Evolutionary conservation across 1,140 invertebrate species (phyloP), one percentile per base, ranked within the genome.

Genomic region (Daktulosphaira vitifoliae): DNA sequence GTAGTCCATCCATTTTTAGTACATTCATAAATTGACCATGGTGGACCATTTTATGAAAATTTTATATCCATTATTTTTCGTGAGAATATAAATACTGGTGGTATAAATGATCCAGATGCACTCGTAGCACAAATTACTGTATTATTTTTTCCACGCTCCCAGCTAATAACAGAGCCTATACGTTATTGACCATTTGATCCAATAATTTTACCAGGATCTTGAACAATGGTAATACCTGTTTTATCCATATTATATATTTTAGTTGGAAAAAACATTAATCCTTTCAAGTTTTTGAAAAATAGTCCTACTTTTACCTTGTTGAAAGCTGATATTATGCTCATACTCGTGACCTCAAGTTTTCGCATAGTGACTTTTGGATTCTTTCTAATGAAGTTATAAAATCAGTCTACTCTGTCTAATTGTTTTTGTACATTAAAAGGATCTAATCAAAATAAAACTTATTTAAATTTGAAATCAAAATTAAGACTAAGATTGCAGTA

Each of bases 91-190:
- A 51, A 33, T n/a, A 51, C 29, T 16, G 49, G 49, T 0, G 25
- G 49, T 26, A 51, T 16, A 51, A 26, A 26, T 9, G n/a, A 16
- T 20, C 49, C 49, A n/a, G 25, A 26, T 5, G 26, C 49, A 51
- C 49, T 51, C 29, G 11, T 11, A 8, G 49, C 49, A 51, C 26
- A 51, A 6, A 51, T 15, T 9, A 51, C 49, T 16, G 49, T 51
- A 6, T 26, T 51, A 26, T 51, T 51, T 8, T n/a, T 16, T 1
- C 49, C 49, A 4, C 49, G 25, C 29, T 51, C 49, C 49, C 26
- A 33, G 16, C 49, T 33, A 8, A 66, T 65, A 64, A 66, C 66
- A 29, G 69, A 65, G 16, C 7, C 70, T 68, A 59, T 73, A 67
- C 66, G 49, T 33, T 51, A 26, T 29, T 26, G 4, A n/a, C 25